Evolutionary conservation across 2,797 vertebrate genomes (phyloP).

Genomic region (Gymnothorax javanicus): DNA sequence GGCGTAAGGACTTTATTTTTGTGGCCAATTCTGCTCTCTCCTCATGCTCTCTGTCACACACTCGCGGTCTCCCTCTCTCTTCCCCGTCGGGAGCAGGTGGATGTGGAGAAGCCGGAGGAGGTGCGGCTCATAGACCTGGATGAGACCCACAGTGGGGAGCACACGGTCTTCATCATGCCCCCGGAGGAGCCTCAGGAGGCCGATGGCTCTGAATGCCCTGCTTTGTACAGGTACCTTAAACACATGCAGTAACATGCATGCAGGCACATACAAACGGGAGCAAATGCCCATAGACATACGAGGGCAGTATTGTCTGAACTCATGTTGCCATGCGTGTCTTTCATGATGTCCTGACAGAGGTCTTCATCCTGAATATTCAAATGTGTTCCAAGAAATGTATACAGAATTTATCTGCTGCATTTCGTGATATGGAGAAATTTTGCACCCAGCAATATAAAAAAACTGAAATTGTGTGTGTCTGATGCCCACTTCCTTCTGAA

Average conservation of each 20-base stretch:
- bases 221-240: conserved; percentile 76
- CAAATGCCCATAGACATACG: background rate
- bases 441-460: background rate
- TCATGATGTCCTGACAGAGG: background rate
- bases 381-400: background rate
- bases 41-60: background rate
- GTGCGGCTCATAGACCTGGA: conserved; percentile 84
- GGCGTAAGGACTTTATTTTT: background rate
- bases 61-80: background rate
- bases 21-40: background rate
- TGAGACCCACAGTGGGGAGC: conserved; percentile 85
- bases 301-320: background rate
- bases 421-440: background rate
- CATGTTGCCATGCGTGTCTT: too few relatives aligned
- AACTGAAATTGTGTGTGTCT: background rate
- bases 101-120: conserved; percentile 87
- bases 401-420: too few relatives aligned
- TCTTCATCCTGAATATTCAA: background rate
- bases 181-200: conserved; percentile 82
- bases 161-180: conserved; percentile 93
- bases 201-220: conserved; percentile 75
- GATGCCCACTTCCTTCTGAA: background rate
- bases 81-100: conserved; percentile 67
- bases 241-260: conserved; percentile 5
- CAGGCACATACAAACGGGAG: background rate